Percentiles rank a stretch among this genome's conserved stretches.
Evolutionary conservation across 2,797 vertebrate genomes (phyloP).

Genomic region (Mycteria americana): DNA sequence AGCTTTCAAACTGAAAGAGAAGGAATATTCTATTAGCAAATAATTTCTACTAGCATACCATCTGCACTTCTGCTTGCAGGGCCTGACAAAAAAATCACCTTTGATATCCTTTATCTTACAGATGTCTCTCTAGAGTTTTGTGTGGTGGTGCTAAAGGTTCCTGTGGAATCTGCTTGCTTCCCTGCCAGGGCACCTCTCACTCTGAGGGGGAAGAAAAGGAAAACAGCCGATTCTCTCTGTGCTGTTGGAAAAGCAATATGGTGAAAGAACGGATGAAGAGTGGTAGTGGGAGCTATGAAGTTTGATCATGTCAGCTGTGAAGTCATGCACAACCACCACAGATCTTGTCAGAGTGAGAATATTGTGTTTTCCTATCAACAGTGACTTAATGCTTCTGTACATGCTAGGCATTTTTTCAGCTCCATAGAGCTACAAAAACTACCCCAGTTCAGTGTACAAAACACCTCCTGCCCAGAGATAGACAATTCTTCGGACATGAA

Average conservation of each 20-base stretch:
- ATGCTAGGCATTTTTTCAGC: not conserved
- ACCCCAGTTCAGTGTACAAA: not conserved
- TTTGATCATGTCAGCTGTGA: not conserved
- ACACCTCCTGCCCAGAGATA: not conserved
- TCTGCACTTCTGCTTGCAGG: not conserved
- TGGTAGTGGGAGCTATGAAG: not conserved
- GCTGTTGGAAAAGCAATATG: not conserved
- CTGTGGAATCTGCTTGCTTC: not conserved
- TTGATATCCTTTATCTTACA: not conserved
- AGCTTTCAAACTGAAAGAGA: conserved; percentile 1
- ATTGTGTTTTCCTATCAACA: not conserved
- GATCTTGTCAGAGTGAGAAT: not conserved
- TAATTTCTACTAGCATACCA: not conserved
- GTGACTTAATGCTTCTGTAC: not conserved
- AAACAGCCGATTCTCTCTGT: accelerated
- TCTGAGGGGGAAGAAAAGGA: not conserved
- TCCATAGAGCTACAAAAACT: not conserved
- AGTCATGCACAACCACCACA: not conserved
- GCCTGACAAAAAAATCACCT: not conserved
- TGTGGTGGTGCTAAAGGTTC: not conserved
- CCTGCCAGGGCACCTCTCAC: not conserved
- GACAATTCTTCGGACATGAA: not conserved
- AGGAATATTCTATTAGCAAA: not conserved
- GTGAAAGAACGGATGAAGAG: not conserved
- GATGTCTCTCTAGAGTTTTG: not conserved